Conservation (phyloP, 2,113 vertebrate species). For the Sarotherodon lohbergeri region DNA sequence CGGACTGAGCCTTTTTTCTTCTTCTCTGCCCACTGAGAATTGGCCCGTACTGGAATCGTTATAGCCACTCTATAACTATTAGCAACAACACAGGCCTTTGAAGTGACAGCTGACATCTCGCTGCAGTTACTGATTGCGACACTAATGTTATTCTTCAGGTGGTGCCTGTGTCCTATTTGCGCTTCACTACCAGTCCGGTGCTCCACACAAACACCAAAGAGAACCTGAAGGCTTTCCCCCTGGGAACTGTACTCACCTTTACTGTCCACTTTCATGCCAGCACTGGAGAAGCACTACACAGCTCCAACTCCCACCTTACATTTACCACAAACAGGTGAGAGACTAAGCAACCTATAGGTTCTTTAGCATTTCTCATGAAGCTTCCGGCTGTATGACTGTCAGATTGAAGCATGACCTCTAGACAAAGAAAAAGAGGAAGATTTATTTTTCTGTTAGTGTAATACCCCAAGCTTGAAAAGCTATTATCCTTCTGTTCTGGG, state of each 20-base stretch:
- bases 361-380: neutral
- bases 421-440: neutral
- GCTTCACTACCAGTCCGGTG: constrained; percentile 79
- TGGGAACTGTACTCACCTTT: constrained; percentile 84
- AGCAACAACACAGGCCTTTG: neutral
- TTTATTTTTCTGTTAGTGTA: neutral
- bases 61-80: neutral
- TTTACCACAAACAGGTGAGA: constrained; percentile 90
- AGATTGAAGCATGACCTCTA: neutral
- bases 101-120: neutral
- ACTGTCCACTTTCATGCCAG: constrained; percentile 86
- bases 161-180: constrained; percentile 86
- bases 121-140: neutral
- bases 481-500: neutral
- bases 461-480: neutral
- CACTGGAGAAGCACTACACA: constrained; percentile 85
- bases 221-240: constrained; percentile 74
- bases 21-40: neutral
- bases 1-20: neutral
- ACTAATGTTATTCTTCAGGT: constrained; percentile 72
- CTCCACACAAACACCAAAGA: constrained; percentile 74
- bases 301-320: constrained; percentile 80
- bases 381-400: neutral
- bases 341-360: neutral
- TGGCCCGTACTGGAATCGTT: neutral